Conservation (phyloP, 2,113 vertebrate genomes). For the Cyanoramphus novaezelandiae region DNA sequence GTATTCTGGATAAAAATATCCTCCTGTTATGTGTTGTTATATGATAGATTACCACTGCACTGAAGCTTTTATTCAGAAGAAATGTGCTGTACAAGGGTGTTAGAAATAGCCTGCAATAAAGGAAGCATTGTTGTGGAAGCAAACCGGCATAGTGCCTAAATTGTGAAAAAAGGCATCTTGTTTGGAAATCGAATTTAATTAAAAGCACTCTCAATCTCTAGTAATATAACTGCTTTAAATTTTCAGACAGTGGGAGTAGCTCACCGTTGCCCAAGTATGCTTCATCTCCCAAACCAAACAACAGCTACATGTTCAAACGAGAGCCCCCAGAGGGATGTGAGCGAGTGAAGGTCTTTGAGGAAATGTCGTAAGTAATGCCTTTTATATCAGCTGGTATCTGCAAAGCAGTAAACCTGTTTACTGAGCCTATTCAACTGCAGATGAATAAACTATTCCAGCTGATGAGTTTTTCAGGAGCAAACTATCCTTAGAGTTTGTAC, state of each 20-base stretch:
- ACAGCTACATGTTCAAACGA: constrained; percentile 99
- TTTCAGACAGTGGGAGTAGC: constrained; percentile 90
- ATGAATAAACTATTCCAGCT: constrained; percentile 78
- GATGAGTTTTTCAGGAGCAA: constrained; percentile 71
- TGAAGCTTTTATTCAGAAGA: constrained; percentile 58
- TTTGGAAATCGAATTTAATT: constrained; percentile 76
- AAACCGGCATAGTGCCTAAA: constrained; percentile 26
- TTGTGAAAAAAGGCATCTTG: constrained; percentile 65
- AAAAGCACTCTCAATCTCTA: constrained; percentile 77
- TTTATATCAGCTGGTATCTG: constrained; percentile 77
- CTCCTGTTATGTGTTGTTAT: constrained; percentile 50
- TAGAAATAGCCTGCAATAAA: constrained; percentile 55
- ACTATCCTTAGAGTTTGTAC: constrained; percentile 56
- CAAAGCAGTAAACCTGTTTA: constrained; percentile 75
- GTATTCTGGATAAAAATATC: constrained; percentile 47
- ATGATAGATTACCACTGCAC: constrained; percentile 42
- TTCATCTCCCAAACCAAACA: constrained; percentile 98
- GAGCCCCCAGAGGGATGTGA: constrained; percentile 98
- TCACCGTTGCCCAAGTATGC: constrained; percentile 97
- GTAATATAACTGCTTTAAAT: constrained; percentile 83
- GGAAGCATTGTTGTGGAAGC: constrained; percentile 48
- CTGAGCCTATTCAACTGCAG: constrained; percentile 71
- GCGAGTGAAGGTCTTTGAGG: constrained; percentile 97
- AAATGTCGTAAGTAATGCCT: constrained; percentile 91
- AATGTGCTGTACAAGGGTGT: constrained; percentile 34